phyloP scores from a whole-genome alignment of 2,113 vertebrate genomes.

The Grammomys surdaster region DNA sequence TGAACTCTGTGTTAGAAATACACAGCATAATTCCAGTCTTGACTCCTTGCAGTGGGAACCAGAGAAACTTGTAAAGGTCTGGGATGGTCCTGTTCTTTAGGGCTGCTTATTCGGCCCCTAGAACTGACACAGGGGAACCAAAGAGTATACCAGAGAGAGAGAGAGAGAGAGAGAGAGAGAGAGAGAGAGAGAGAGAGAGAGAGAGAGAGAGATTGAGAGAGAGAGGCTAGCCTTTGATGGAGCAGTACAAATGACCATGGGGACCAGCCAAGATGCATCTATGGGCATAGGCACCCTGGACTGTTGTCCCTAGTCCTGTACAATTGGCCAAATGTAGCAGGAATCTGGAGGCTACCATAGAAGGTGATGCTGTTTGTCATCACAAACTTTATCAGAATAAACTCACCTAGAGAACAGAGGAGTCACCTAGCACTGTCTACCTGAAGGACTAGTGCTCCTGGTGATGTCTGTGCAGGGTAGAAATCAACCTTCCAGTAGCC shows the following conservation, averaged over 20 bases:
- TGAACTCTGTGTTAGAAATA: not conserved
- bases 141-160: not conserved
- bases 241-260: rapidly evolving
- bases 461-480: not conserved
- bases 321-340: not conserved
- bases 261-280: not conserved
- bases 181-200: no score
- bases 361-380: rapidly evolving
- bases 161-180: not conserved
- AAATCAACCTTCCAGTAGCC: not conserved
- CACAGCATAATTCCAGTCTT: not conserved
- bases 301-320: rapidly evolving
- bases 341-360: not conserved
- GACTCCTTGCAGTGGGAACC: no score
- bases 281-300: rapidly evolving
- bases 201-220: no score
- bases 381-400: no score
- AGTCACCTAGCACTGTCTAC: not conserved
- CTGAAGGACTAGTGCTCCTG: no score
- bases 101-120: not conserved
- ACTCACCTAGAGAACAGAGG: not conserved
- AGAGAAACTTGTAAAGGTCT: not conserved
- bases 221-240: not conserved
- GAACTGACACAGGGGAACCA: rapidly evolving
- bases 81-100: not conserved